Conservation (phyloP, 2,888 invertebrate genomes). For the Drosophila aldrichi region DNA sequence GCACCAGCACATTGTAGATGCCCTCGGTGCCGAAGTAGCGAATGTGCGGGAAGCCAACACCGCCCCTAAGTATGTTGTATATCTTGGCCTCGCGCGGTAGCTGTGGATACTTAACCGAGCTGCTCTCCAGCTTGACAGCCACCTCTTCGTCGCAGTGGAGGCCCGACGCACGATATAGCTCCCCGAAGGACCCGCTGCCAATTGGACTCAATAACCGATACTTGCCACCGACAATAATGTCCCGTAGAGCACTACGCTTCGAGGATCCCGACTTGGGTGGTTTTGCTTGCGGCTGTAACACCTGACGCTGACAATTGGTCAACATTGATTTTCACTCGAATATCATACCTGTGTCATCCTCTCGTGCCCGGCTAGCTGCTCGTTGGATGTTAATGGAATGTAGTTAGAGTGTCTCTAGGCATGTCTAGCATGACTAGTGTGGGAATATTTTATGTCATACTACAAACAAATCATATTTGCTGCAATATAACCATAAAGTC, state of each 20-base stretch:
- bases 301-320: not conserved
- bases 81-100: conserved; percentile 63
- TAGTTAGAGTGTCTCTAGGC: conserved; percentile 41
- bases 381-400: conserved; percentile 27
- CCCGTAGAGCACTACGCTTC: conserved; percentile 2
- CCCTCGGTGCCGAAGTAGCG: conserved; percentile 61
- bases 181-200: conserved; percentile 66
- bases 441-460: conserved; percentile 15
- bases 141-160: conserved; percentile 49
- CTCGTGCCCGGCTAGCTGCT: conserved; percentile 1
- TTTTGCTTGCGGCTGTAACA: not conserved
- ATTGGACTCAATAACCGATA: conserved; percentile 54
- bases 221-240: conserved; percentile 54
- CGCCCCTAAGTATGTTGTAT: conserved; percentile 51
- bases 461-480: not conserved
- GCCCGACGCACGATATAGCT: conserved; percentile 51
- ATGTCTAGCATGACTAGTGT: conserved; percentile 42
- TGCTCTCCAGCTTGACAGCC: conserved; percentile 57
- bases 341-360: conserved; percentile 35
- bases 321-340: conserved; percentile 8
- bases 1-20: conserved; percentile 59
- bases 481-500: conserved; percentile 22
- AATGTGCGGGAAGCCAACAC: conserved; percentile 54
- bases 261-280: not conserved
- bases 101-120: conserved; percentile 33